A percentile compares a stretch with the other conserved stretches of the same genome.
Evolutionary conservation across 2,797 vertebrate species (phyloP).

Genomic region (Poeciliopsis turneri): DNA sequence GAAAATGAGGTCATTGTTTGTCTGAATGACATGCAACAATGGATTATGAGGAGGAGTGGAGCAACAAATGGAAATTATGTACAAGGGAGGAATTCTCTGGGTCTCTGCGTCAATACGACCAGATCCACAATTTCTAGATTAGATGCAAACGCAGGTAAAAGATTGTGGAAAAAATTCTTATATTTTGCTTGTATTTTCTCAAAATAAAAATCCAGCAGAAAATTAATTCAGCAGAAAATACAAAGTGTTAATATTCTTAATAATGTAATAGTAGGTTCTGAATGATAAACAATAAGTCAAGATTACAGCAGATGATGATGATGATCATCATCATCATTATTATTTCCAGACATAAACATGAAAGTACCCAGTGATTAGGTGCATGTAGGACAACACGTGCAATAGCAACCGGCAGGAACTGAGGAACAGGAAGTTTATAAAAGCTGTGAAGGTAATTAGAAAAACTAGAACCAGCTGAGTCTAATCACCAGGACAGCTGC

Average conservation of each 20-base stretch:
- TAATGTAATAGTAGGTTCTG: not conserved
- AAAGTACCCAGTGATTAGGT: not conserved
- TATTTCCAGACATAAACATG: not conserved
- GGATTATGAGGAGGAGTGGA: conserved; percentile 25
- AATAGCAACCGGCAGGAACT: not conserved
- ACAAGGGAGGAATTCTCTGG: not conserved
- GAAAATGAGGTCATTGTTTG: conserved; percentile 46
- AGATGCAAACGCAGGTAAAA: no score
- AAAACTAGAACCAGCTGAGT: not conserved
- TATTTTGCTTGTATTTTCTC: not conserved
- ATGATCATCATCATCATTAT: not conserved
- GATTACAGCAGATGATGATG: not conserved
- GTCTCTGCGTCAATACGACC: not conserved
- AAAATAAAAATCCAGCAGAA: not conserved
- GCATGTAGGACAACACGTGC: not conserved
- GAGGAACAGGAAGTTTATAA: not conserved
- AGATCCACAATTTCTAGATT: not conserved
- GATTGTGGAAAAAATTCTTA: not conserved
- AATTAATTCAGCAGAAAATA: not conserved
- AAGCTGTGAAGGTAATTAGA: not conserved
- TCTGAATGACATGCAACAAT: conserved; percentile 37
- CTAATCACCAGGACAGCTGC: not conserved
- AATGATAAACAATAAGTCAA: not conserved
- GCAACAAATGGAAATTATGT: conserved; percentile 6
- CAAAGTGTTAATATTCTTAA: not conserved